phyloP scores from a whole-genome alignment of 2,113 vertebrate species.

The Myotis davidii region DNA sequence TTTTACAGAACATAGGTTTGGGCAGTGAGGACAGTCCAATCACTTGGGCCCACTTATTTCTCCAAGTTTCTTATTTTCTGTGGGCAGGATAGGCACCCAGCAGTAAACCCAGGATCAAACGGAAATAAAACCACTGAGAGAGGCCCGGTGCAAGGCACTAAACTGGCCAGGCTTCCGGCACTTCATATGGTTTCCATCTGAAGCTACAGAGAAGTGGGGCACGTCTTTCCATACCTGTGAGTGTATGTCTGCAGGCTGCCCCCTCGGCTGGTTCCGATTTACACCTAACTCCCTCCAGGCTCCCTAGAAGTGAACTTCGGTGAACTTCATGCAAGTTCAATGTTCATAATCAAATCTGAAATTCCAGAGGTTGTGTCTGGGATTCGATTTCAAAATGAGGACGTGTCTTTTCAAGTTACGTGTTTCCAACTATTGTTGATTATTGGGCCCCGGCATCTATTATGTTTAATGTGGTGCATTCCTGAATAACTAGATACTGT shows the following conservation, averaged over 20 bases:
- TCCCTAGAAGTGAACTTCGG: slow-evolving; percentile 36
- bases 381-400: slow-evolving; percentile 33
- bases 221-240: background rate
- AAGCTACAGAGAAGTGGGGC: background rate
- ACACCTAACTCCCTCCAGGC: slow-evolving; percentile 30
- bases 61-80: slow-evolving; percentile 38
- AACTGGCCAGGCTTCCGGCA: background rate
- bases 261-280: slow-evolving; percentile 39
- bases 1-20: background rate
- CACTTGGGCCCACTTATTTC: background rate
- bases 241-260: background rate
- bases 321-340: slow-evolving; percentile 47
- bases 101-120: background rate
- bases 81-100: background rate
- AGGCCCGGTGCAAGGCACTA: background rate
- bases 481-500: background rate
- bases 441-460: background rate
- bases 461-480: background rate
- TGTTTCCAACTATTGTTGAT: background rate
- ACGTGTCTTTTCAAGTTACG: background rate
- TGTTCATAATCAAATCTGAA: slow-evolving; percentile 38
- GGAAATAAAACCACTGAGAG: background rate
- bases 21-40: background rate
- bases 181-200: slow-evolving; percentile 43
- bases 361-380: slow-evolving; percentile 29